Base-by-base conservation (phyloP, 2,113 vertebrate species). In the Haliaeetus leucogaster region DNA sequence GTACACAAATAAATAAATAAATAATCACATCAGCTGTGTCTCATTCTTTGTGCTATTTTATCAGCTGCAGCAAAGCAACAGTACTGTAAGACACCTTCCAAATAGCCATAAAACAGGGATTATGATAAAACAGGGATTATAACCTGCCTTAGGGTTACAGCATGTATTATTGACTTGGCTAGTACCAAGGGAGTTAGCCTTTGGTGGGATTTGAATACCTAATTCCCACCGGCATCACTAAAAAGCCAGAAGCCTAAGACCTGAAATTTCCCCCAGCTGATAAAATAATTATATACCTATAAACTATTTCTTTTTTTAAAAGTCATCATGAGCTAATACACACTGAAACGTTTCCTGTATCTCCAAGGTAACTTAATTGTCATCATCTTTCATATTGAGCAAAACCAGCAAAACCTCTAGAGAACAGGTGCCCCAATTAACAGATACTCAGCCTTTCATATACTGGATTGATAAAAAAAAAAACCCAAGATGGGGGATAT, bases 381-480 rank as follows among this genome's bases (percentile, higher is more conserved):
- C 70, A 77, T 91, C 63, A 50, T 58, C 52, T 25, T 89, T 92
- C 81, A 58, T 58, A 66, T 22, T 36, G 66, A 95, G 74, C 72
- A 82, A 92, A 90, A 77, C 32, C 36, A 95, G 82, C 13, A 80
- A 85, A 95, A 40, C 8, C 67, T 87, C 63, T 61, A 48, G 77
- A 89, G 86, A 87, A 26, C 45, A 80, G 67, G 59, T 80, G n/a
- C n/a, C 80, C 67, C 50, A 80, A 65, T 94, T 91, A 97, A 91
- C 71, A 84, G 77, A 65, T 72, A 58, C 47, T 62, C 59, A 67
- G 55, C 70, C 73, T 91, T 93, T 91, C 59, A 16, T 34, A 68
- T 11, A 56, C 12, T 21, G 55, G 38, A 79, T 71, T 91, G 2
- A 6, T 26, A 66, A 45, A 47, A n/a, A 16, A 52, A 77, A 67